These are phyloP conservation scores for Perca fluviatilis DNA, from an alignment of 2,113 vertebrate genomes.

Conservation along the genomic window DNA sequence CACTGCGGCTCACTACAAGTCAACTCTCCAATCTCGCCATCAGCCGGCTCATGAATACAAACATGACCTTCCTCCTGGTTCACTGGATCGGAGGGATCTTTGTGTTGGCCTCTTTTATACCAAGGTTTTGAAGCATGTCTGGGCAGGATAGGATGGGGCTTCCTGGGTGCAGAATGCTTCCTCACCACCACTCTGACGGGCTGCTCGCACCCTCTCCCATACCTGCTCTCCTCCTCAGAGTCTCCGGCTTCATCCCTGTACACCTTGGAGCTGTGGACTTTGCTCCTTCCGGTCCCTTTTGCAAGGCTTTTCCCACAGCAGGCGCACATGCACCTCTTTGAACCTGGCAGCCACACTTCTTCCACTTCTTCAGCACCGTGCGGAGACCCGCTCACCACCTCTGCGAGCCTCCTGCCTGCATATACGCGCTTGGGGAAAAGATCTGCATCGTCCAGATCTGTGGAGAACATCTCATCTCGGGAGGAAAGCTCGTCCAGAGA, in stretches of 20 bases:
- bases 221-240: conserved; percentile 73
- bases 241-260: conserved; percentile 67
- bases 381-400: neutral
- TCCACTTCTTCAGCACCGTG: neutral
- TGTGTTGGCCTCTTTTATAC: conserved; percentile 61
- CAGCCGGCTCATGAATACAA: conserved; percentile 41
- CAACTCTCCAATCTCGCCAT: conserved; percentile 38
- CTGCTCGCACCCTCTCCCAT: conserved; percentile 47
- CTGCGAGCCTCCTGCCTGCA: conserved; percentile 18
- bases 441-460: conserved; percentile 82
- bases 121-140: conserved; percentile 59
- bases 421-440: conserved; percentile 76
- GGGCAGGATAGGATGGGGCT: conserved; percentile 31
- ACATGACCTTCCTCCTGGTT: conserved; percentile 28
- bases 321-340: conserved; percentile 69
- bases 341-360: conserved; percentile 55
- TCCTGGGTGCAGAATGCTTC: conserved; percentile 67
- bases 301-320: conserved; percentile 79
- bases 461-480: conserved; percentile 85
- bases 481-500: conserved; percentile 86
- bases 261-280: conserved; percentile 43
- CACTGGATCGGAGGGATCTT: conserved; percentile 12
- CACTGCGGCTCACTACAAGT: conserved; percentile 50
- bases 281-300: conserved; percentile 48
- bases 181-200: conserved; percentile 58